Evolutionary conservation across 2,113 vertebrate species (phyloP), one percentile per base, ranked within the genome.

Genomic region (Amia ocellicauda): DNA sequence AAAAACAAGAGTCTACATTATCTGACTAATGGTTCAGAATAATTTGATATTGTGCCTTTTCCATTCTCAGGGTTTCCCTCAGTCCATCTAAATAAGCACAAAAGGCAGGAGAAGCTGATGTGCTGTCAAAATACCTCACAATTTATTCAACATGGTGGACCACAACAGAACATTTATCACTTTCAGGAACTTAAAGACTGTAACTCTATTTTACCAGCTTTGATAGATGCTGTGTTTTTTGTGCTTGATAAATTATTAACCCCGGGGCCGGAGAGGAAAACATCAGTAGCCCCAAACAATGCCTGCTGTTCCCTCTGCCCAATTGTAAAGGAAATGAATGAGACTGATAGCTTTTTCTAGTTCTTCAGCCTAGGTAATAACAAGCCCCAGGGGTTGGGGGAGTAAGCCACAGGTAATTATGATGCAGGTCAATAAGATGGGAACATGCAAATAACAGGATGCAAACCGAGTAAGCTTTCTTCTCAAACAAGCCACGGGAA

Each of bases 351-450:
- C 51, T 27, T 23, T 14, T 20, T 52, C 19, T 51, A 31, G 14
- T 20, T 50, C 51, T 29, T 20, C 28, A 14, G 27, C 36, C 17
- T 52, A 24, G 50, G n/a, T 20, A 50, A 31, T 28, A 40, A 62
- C 50, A 28, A 7, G 7, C 26, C 60, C 17, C 17, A 19, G 49
- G 7, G 27, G 14, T n/a, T n/a, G n/a, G n/a, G n/a, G n/a, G n/a
- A n/a, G n/a, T 20, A 50, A 61, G 42, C 47, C 28, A 52, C 14
- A 13, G 23, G 13, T 31, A 51, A 62, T 62, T 36, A 51, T 24
- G 50, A 62, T 36, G 26, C 47, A 51, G 60, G 47, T 52, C 60
- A 62, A 22, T 24, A 36, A 26, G 7, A 19, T 23, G 29, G n/a
- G 10, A 23, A 28, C n/a, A 47, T 23, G 29, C 14, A 40, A 20